Conservation (phyloP, 2,888 invertebrate species). For the Melanophora roralis region DNA sequence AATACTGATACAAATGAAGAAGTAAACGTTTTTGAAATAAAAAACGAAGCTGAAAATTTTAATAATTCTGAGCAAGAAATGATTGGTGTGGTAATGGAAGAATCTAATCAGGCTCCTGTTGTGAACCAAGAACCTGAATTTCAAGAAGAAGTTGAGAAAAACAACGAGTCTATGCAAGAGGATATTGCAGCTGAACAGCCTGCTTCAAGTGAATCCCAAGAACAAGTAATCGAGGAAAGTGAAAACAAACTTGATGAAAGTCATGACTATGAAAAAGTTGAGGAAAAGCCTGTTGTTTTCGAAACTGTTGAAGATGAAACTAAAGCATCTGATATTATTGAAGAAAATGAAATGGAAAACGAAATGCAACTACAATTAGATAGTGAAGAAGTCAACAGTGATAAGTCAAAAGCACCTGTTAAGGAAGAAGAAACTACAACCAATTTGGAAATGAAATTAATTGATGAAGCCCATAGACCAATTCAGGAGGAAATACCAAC, state of each 20-base stretch:
- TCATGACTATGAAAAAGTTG: no score
- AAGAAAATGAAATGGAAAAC: no score
- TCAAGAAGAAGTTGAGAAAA: not conserved
- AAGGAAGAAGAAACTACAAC: no score
- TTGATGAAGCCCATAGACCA: no score
- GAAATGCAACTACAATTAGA: no score
- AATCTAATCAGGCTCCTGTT: not conserved
- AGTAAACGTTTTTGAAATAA: not conserved
- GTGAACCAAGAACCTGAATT: conserved; percentile 9
- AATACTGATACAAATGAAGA: not conserved
- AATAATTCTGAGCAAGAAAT: conserved; percentile 41
- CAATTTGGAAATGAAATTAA: no score
- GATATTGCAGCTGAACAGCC: conserved; percentile 18
- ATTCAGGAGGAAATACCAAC: no score
- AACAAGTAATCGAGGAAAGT: not conserved
- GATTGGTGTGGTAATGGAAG: conserved; percentile 48
- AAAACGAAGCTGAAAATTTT: not conserved
- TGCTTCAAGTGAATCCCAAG: not conserved
- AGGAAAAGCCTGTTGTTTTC: not conserved
- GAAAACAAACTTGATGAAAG: conserved; percentile 1
- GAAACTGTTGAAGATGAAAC: not conserved
- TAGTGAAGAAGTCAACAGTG: no score
- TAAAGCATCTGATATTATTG: not conserved
- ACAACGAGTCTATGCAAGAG: not conserved
- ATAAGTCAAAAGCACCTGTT: no score